Percentiles rank a stretch among this genome's conserved stretches.
Conservation (phyloP, 1,140 invertebrate species). For the Pomacea maculata region DNA sequence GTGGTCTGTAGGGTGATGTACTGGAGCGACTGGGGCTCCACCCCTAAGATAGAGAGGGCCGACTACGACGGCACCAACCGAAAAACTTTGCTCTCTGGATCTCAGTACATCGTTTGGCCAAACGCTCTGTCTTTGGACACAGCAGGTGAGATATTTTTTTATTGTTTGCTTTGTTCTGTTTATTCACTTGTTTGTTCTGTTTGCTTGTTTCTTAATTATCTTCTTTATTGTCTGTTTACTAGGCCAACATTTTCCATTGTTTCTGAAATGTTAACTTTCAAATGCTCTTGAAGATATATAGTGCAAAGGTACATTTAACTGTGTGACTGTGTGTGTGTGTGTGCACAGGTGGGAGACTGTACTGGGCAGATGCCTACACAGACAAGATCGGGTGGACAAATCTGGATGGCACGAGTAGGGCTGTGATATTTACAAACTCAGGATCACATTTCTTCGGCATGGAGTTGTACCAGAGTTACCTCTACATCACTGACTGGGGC, state of each 20-base stretch:
- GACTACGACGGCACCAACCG: slow-evolving; percentile 64
- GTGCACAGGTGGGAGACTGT: background rate
- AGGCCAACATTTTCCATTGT: too few species aligned
- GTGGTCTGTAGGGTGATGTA: too few species aligned
- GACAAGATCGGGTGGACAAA: background rate
- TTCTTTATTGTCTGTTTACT: too few species aligned
- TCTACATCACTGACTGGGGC: slow-evolving; percentile 1
- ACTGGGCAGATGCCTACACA: background rate
- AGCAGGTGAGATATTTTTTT: slow-evolving; percentile 18
- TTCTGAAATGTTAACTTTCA: too few species aligned
- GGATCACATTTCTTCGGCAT: background rate
- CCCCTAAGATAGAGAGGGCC: slow-evolving; percentile 64
- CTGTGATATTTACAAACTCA: background rate
- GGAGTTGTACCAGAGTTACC: background rate
- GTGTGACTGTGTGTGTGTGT: background rate
- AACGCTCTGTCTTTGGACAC: slow-evolving; percentile 74
- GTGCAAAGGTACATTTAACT: too few species aligned
- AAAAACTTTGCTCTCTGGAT: slow-evolving; percentile 63
- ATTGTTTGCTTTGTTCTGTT: too few species aligned
- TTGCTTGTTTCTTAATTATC: too few species aligned
- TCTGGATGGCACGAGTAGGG: background rate
- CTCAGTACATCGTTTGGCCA: slow-evolving; percentile 68
- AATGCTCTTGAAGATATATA: too few species aligned
- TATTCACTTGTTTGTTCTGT: too few species aligned
- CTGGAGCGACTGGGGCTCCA: slow-evolving; percentile 62